Conservation (phyloP, 2,888 invertebrate species). For the Drosophila mimetica region DNA sequence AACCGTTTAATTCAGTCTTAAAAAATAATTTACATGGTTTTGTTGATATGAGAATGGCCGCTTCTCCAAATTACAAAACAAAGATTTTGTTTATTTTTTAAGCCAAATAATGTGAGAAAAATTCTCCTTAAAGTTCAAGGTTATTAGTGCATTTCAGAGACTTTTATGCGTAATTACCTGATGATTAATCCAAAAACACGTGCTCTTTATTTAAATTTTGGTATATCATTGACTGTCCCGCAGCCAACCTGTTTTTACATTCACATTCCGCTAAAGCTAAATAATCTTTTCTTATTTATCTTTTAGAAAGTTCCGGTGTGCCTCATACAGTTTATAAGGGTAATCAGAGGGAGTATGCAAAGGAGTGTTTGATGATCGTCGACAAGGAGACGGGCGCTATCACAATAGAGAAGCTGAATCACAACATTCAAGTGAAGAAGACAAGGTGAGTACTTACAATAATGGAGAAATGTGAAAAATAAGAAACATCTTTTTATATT, state of each 20-base stretch:
- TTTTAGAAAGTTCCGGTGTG: slow-evolving; percentile 93
- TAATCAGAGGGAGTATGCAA: slow-evolving; percentile 92
- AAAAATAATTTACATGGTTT: not conserved
- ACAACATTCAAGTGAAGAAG: slow-evolving; percentile 96
- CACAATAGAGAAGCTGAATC: slow-evolving; percentile 95
- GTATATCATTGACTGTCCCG: too few relatives aligned
- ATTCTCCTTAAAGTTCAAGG: too few relatives aligned
- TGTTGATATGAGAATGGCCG: not conserved
- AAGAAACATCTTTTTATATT: not conserved
- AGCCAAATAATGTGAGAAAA: too few relatives aligned
- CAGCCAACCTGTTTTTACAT: too few relatives aligned
- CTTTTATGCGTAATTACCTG: too few relatives aligned
- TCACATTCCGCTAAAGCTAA: not conserved
- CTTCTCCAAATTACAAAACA: too few relatives aligned
- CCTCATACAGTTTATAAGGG: slow-evolving; percentile 98
- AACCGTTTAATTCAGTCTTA: not conserved
- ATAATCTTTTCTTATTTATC: slow-evolving; percentile 25
- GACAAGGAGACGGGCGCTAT: slow-evolving; percentile 97
- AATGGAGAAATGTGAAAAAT: too few relatives aligned
- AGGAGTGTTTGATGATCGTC: slow-evolving; percentile 97
- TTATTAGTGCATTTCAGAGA: too few relatives aligned
- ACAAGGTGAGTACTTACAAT: slow-evolving; percentile 88
- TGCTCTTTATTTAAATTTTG: too few relatives aligned
- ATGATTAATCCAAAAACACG: too few relatives aligned
- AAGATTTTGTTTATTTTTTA: too few relatives aligned